Base-by-base conservation (phyloP, 2,888 invertebrate genomes). In the Agrochola lota region DNA sequence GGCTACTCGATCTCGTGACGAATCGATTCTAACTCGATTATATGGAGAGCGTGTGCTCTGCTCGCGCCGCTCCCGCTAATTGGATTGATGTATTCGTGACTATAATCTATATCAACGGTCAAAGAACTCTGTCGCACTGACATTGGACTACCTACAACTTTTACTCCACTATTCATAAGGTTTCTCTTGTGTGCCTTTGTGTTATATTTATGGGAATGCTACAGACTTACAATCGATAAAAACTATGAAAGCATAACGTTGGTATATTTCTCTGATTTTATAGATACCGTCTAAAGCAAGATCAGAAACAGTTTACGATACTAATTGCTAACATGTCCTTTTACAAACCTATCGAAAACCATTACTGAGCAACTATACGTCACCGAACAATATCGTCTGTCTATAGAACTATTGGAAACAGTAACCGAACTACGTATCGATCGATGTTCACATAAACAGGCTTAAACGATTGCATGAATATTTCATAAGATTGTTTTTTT, bases 11-110 rank as follows among this genome's bases (percentile, higher is more conserved):
- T 91, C 87, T 91, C 91, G 93, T 92, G 91, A 87, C 92, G 87
- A 92, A 94, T 94, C 93, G 93, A 93, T 94, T 91, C 81, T 93
- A 93, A 94, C 90, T 93, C 91, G 92, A 94, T 94, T 94, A 94
- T 76, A 79, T 68, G 69, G 70, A 83, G 88, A 84, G 80, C 88
- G 81, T 79, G 78, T 77, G 78, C 85, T 85, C 84, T 81, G 87
- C 83, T 83, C 83, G 79, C 85, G 73, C 83, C 74, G 73, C 74
- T 85, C 64, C 66, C 71, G 40, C 77, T 88, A 90, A 91, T 91
- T 89, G 89, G 89, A 91, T 91, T 80, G 74, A 64, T 64, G 77
- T 89, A 84, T 86, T 84, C 79, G 76, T 76, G 78, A 78, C 77
- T 76, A 76, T 70, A 85, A 80, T 81, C 77, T 74, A 73, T 74